These are phyloP conservation scores for Phodopus roborovskii DNA, from an alignment of 2,113 vertebrate species.

Conservation along the genomic window DNA sequence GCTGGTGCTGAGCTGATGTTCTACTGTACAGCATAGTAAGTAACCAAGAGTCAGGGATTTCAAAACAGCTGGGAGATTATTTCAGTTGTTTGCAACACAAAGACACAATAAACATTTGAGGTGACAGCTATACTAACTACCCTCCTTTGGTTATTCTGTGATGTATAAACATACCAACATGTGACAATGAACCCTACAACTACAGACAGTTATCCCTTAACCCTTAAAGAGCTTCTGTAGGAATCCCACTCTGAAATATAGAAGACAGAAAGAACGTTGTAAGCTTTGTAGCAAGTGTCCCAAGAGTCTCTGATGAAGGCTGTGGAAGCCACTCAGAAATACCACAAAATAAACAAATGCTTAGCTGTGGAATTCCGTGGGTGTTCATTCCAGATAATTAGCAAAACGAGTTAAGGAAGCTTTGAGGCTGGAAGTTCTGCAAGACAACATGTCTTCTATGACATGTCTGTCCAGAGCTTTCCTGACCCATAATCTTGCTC, in stretches of 20 bases:
- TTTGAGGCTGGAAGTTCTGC: not conserved
- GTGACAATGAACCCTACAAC: not conserved
- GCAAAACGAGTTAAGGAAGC: not conserved
- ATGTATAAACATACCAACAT: not conserved
- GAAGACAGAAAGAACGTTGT: not conserved
- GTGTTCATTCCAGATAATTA: not conserved
- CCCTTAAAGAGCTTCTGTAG: not conserved
- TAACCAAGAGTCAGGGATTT: not conserved
- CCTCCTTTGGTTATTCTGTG: not conserved
- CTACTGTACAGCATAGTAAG: not conserved
- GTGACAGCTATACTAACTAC: not conserved
- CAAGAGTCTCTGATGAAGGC: not conserved
- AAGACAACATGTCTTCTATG: not conserved
- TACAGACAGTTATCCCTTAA: not conserved
- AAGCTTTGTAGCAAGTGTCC: not conserved
- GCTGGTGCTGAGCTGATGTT: not conserved
- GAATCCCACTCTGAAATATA: not conserved
- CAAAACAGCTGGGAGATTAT: not conserved
- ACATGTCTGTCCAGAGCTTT: not conserved
- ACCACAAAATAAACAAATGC: not conserved
- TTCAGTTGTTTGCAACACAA: not conserved
- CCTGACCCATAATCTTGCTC: not conserved
- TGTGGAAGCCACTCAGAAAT: not conserved
- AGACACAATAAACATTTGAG: not conserved
- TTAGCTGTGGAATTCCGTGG: not conserved